Percentiles rank a stretch among this genome's conserved stretches.
Conservation (phyloP, 2,113 vertebrate species). For the Nycticryphes semicollaris region DNA sequence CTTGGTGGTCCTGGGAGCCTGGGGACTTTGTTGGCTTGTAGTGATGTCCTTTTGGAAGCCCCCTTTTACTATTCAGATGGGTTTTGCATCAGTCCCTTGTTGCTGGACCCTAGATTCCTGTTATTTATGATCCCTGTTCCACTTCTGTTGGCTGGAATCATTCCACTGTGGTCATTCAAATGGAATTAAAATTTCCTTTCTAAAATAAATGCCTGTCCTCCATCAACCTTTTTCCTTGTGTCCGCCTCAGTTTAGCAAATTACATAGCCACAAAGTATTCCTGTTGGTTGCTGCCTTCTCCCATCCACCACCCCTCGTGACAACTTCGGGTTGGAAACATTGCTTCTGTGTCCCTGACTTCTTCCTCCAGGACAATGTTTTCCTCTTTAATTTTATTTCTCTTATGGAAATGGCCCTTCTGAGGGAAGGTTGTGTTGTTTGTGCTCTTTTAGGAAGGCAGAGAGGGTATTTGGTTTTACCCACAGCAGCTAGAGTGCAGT, state of each 20-base stretch:
- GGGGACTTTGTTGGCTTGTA: not conserved
- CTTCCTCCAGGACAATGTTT: not conserved
- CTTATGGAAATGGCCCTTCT: constrained; percentile 30
- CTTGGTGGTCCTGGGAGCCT: constrained; percentile 13
- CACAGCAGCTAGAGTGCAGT: constrained; percentile 47
- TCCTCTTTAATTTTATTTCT: constrained; percentile 36
- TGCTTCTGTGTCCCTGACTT: not conserved
- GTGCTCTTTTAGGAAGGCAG: constrained; percentile 50
- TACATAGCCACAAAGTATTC: not conserved
- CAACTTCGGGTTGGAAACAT: not conserved
- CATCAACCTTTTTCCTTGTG: not conserved
- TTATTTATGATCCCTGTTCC: constrained; percentile 25
- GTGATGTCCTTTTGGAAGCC: not conserved
- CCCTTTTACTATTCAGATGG: not conserved
- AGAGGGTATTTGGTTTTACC: constrained; percentile 65
- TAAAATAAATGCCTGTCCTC: constrained; percentile 27
- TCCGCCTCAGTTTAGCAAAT: not conserved
- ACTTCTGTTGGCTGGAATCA: not conserved
- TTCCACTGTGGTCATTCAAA: constrained; percentile 23
- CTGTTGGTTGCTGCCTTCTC: not conserved
- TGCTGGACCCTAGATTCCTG: not conserved
- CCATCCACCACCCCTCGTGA: not conserved
- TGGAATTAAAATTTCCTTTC: constrained; percentile 29
- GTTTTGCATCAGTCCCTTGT: not conserved
- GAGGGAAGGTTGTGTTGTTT: constrained; percentile 38